phyloP scores from a whole-genome alignment of 64 coral and sea anemone genomes.

The Pachyseris speciosa region DNA sequence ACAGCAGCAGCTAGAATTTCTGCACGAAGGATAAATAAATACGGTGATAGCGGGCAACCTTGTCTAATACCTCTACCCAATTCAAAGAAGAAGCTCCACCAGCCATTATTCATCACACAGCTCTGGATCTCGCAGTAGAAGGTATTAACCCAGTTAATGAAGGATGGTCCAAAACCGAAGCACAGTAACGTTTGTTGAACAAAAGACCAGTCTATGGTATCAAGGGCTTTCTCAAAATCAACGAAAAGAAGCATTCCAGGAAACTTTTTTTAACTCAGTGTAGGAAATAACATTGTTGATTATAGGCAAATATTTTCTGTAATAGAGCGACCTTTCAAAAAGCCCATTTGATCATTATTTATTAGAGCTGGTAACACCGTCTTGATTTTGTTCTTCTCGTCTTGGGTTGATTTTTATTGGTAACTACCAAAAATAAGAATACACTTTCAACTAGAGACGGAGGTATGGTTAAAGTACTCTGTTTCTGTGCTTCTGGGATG shows the following conservation, averaged over 20 bases:
- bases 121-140: slow-evolving; percentile 14
- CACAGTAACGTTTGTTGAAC: neutral
- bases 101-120: slow-evolving; percentile 32
- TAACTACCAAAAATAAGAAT: too few relatives aligned
- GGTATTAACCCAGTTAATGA: neutral
- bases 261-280: neutral
- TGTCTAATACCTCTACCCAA: neutral
- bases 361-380: too few relatives aligned
- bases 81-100: neutral
- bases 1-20: neutral
- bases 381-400: too few relatives aligned
- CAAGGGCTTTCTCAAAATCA: neutral
- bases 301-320: too few relatives aligned
- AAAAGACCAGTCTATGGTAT: neutral
- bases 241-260: slow-evolving; percentile 1
- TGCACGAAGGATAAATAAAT: too few relatives aligned
- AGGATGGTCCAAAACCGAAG: neutral
- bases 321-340: too few relatives aligned
- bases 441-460: too few relatives aligned
- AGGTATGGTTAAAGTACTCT: too few relatives aligned
- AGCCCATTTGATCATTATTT: too few relatives aligned
- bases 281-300: neutral
- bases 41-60: too few relatives aligned
- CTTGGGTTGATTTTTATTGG: too few relatives aligned
- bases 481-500: too few relatives aligned